phyloP scores from a whole-genome alignment of 37 sponge, comb jelly and placozoan genomes.

The Petrosia ficiformis region DNA sequence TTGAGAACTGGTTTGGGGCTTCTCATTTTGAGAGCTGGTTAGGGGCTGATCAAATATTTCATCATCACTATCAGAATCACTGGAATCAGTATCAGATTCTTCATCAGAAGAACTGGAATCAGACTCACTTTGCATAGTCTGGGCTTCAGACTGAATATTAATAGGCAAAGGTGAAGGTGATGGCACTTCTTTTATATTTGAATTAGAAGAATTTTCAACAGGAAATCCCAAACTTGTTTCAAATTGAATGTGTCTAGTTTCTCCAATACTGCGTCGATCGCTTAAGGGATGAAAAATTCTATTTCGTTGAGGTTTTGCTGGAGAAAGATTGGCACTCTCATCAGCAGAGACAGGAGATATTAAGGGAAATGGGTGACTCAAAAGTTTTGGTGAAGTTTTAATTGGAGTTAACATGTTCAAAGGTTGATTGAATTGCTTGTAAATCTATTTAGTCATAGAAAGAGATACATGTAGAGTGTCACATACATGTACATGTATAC shows the following conservation, averaged over 20 bases:
- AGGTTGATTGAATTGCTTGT: not conserved
- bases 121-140: too few relatives aligned
- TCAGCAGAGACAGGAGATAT: not conserved
- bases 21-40: too few relatives aligned
- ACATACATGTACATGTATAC: not conserved
- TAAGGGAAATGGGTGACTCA: not conserved
- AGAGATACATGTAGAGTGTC: not conserved
- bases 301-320: not conserved
- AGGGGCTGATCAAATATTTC: too few relatives aligned
- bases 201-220: too few relatives aligned
- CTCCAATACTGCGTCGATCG: too few relatives aligned
- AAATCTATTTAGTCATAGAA: not conserved
- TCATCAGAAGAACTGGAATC: conserved; percentile 24
- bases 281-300: too few relatives aligned
- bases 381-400: not conserved
- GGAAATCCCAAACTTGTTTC: too few relatives aligned
- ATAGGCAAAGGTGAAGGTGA: too few relatives aligned
- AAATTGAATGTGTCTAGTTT: too few relatives aligned
- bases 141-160: too few relatives aligned
- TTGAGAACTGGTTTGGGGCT: too few relatives aligned
- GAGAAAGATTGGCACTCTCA: not conserved
- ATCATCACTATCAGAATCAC: conserved; percentile 38
- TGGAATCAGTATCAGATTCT: conserved; percentile 28
- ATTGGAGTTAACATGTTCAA: not conserved
- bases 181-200: too few relatives aligned